Evolutionary conservation across 1,140 invertebrate genomes (phyloP), one percentile per base, ranked within the genome.

Genomic region (Sesamia nonagrioides): DNA sequence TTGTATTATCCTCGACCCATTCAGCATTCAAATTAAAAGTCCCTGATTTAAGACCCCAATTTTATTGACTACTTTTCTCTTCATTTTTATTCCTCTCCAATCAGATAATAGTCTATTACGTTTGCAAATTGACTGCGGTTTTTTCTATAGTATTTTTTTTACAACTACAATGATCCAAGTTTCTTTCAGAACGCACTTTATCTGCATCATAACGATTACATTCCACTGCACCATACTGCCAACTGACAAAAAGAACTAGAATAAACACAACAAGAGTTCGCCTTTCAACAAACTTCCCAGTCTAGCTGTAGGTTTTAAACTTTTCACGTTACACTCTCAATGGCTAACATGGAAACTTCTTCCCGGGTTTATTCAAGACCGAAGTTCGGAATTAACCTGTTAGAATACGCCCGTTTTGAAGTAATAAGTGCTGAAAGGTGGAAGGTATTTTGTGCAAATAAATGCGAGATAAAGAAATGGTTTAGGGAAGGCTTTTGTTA

Each of bases 351-450:
- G 27, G n/a, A 61, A 61, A 61, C 33, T 61, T 61, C 1, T 27
- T 33, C 21, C 37, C 33, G 33, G n/a, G 60, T 61, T 61, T 61
- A 61, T 61, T 61, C 60, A 61, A 61, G 60, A 35, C 8, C 6
- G 27, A 61, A 61, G 60, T 61, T 61, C 27, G 35, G 35, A 61
- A 61, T 61, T 61, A 61, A 61, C 60, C 60, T 61, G 60, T 58
- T 27, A 61, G 60, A 40, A 61, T 21, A 35, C 17, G 54, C n/a
- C 13, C 60, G 35, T 61, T 61, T 61, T 61, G 60, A 61, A 61
- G 60, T 37, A 61, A 58, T 58, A 61, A 61, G 60, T 40, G 40
- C 33, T 40, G 60, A 33, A 40, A 6, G 27, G 13, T 3, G 15
- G 45, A 50, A n/a, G n/a, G 45, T 50, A n/a, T 50, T 50, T 50